Percentiles rank a stretch among this genome's conserved stretches.
phyloP scores from a whole-genome alignment of 2,888 invertebrate species.

The Zhuqinia jingwanae region DNA sequence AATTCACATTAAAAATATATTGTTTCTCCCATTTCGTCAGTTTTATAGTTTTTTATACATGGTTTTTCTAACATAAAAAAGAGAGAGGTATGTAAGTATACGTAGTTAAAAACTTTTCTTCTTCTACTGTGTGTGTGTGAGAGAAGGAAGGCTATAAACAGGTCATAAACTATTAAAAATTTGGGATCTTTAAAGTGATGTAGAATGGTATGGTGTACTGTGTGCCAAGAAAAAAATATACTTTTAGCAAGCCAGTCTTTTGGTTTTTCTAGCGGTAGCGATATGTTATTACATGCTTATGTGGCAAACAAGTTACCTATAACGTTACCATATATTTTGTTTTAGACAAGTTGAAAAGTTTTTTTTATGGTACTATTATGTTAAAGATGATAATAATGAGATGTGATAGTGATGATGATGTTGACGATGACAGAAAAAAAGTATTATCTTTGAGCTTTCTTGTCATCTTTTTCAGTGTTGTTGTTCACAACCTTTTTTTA shows the following conservation, averaged over 20 bases:
- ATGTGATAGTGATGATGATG: slow-evolving; percentile 27
- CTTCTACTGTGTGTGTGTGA: background rate
- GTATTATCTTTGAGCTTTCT: slow-evolving; percentile 22
- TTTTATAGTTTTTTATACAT: slow-evolving; percentile 50
- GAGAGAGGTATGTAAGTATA: slow-evolving; percentile 24
- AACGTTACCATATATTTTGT: slow-evolving; percentile 26
- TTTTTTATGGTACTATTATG: slow-evolving; percentile 32
- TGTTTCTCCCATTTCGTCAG: slow-evolving; percentile 28
- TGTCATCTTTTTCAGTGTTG: background rate
- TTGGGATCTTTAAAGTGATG: slow-evolving; percentile 39
- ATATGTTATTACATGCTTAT: slow-evolving; percentile 13
- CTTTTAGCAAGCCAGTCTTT: slow-evolving; percentile 26
- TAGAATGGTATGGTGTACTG: slow-evolving; percentile 14
- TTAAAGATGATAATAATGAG: slow-evolving; percentile 27
- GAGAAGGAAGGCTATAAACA: slow-evolving; percentile 58
- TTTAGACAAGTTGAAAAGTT: slow-evolving; percentile 42
- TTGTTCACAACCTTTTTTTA: slow-evolving; percentile 15
- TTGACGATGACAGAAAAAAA: slow-evolving; percentile 33
- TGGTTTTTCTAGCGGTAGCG: slow-evolving; percentile 37
- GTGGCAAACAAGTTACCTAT: slow-evolving; percentile 52
- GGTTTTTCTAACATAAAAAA: slow-evolving; percentile 34
- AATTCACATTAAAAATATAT: slow-evolving; percentile 57
- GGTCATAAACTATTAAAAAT: slow-evolving; percentile 62
- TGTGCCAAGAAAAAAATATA: slow-evolving; percentile 59
- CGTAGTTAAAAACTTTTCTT: slow-evolving; percentile 30